Percentiles rank a stretch among this genome's conserved stretches.
Evolutionary conservation across 2,113 vertebrate genomes (phyloP).

Genomic region (Astur gentilis): DNA sequence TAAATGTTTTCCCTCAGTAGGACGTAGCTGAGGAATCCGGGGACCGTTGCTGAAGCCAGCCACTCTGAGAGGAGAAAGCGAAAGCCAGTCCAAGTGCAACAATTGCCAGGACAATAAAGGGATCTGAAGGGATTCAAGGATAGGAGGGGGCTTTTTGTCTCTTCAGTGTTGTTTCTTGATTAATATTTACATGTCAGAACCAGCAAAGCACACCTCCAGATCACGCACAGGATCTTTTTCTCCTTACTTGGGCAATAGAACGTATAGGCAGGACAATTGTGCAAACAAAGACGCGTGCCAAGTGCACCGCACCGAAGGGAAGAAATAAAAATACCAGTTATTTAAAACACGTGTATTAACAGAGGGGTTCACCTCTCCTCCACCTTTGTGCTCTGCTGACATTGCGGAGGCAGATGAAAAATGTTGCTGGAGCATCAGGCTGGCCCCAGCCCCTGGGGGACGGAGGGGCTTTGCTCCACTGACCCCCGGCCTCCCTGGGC

Average conservation of each 20-base stretch:
- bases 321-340: constrained; percentile 51
- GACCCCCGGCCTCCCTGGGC: not conserved
- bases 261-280: not conserved
- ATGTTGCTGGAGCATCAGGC: not conserved
- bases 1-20: constrained; percentile 71
- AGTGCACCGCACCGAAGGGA: not conserved
- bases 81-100: constrained; percentile 62
- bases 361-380: constrained; percentile 8
- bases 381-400: not conserved
- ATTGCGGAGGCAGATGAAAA: not conserved
- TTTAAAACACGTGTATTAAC: constrained; percentile 48
- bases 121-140: constrained; percentile 13
- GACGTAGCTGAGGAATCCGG: constrained; percentile 61
- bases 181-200: constrained; percentile 35
- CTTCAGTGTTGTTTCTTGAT: not conserved
- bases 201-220: constrained; percentile 26
- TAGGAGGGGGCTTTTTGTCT: not conserved
- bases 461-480: not conserved
- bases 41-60: constrained; percentile 40
- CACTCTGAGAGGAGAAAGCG: constrained; percentile 31
- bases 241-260: constrained; percentile 39
- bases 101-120: constrained; percentile 31
- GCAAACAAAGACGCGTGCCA: constrained; percentile 30
- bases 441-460: not conserved
- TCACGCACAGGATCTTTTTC: not conserved